Evolutionary conservation across 1,140 invertebrate genomes (phyloP).

Genomic region (Oedothorax gibbosus): DNA sequence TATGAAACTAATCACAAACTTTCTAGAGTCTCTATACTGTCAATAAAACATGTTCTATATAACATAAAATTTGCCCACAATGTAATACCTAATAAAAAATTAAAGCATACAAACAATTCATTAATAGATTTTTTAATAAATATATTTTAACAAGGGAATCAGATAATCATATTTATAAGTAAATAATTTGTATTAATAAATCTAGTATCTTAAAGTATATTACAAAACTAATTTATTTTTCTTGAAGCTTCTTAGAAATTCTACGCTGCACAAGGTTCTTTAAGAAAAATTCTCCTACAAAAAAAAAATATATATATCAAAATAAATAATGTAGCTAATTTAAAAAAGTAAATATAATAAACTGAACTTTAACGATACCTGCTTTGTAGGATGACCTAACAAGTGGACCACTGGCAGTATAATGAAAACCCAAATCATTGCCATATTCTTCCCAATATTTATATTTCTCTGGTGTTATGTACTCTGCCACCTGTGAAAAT

Average conservation of each 20-base stretch:
- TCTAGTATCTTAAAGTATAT: no score
- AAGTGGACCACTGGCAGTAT: constrained; percentile 96
- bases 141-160: no score
- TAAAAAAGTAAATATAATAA: neutral
- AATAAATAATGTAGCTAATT: neutral
- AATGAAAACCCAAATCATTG: constrained; percentile 90
- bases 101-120: no score
- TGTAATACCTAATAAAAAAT: no score
- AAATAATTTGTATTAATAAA: no score
- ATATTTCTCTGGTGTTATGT: constrained; percentile 96
- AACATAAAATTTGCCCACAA: no score
- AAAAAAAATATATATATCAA: constrained; percentile 1
- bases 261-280: constrained; percentile 26
- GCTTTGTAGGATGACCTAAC: constrained; percentile 98
- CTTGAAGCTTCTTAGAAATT: constrained; percentile 13
- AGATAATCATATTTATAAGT: no score
- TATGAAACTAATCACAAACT: no score
- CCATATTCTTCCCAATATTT: constrained; percentile 90
- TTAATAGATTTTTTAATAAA: no score
- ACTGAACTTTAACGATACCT: constrained; percentile 72
- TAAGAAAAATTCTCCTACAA: constrained; percentile 41
- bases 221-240: neutral
- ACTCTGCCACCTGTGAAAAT: constrained; percentile 81
- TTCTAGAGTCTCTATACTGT: no score
- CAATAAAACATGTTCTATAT: no score